Conservation (phyloP, 2,888 invertebrate species). For the Epicampocera succincta region DNA sequence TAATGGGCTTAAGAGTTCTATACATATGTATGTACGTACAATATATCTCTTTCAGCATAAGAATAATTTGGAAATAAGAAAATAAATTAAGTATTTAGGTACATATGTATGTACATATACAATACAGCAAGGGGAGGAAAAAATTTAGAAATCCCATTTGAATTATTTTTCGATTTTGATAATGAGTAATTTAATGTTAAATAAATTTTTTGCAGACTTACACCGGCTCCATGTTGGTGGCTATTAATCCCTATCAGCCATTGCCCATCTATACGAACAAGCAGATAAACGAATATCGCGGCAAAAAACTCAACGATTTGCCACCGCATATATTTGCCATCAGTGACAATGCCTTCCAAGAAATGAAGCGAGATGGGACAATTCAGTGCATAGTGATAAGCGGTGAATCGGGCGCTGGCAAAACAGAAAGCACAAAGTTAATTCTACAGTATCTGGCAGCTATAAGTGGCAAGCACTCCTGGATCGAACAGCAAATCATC, state of each 20-base stretch:
- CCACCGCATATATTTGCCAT: slow-evolving; percentile 98
- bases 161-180: too few species aligned
- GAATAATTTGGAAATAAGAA: too few species aligned
- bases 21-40: too few species aligned
- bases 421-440: slow-evolving; percentile 97
- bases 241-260: slow-evolving; percentile 96
- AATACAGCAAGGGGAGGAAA: too few species aligned
- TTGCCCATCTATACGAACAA: slow-evolving; percentile 96
- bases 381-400: slow-evolving; percentile 98
- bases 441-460: slow-evolving; percentile 96
- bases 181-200: too few species aligned
- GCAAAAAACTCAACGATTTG: slow-evolving; percentile 91
- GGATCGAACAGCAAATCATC: slow-evolving; percentile 98
- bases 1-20: too few species aligned
- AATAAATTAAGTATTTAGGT: too few species aligned
- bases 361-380: slow-evolving; percentile 87
- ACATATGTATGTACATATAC: too few species aligned
- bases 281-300: slow-evolving; percentile 91
- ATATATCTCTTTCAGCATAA: too few species aligned
- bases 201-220: slow-evolving; percentile 87
- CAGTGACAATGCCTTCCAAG: slow-evolving; percentile 93
- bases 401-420: slow-evolving; percentile 97
- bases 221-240: slow-evolving; percentile 96
- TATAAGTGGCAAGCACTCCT: slow-evolving; percentile 96
- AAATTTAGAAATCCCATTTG: too few species aligned